A percentile compares a stretch with the other conserved stretches of the same genome.
phyloP scores from a whole-genome alignment of 2,797 vertebrate species.

The Mareca strepera region DNA sequence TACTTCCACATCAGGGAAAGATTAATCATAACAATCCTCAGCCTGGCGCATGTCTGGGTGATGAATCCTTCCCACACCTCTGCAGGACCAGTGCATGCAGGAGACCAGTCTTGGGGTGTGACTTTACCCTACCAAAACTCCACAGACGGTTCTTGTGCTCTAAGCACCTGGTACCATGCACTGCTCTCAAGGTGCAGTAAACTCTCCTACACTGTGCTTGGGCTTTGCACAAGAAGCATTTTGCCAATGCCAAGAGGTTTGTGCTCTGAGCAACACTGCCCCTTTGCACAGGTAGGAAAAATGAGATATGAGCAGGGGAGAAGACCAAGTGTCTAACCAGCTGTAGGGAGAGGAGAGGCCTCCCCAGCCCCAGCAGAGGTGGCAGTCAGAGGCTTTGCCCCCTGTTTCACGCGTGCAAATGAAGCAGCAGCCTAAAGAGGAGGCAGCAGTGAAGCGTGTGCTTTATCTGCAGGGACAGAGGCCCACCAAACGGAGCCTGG shows the following conservation, averaged over 20 bases:
- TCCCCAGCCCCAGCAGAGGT: background rate
- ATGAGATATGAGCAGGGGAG: background rate
- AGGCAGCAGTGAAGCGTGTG: background rate
- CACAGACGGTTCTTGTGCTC: background rate
- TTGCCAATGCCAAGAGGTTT: background rate
- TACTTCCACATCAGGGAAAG: background rate
- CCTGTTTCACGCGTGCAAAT: background rate
- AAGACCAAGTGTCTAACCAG: background rate
- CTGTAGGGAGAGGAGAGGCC: background rate
- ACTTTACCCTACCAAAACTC: background rate
- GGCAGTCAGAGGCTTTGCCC: background rate
- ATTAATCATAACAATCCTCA: conserved; percentile 7
- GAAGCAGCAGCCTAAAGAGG: background rate
- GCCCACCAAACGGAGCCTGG: background rate
- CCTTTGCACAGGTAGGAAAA: background rate
- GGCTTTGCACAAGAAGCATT: background rate
- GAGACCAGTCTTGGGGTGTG: background rate
- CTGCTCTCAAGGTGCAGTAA: background rate
- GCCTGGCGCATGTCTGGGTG: background rate
- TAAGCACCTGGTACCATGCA: background rate
- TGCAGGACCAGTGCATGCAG: background rate
- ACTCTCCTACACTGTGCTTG: background rate
- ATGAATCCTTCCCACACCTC: conserved; percentile 16
- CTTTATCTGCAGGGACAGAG: background rate
- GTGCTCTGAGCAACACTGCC: background rate